phyloP scores from a whole-genome alignment of 2,797 vertebrate species.

The Columba guinea region DNA sequence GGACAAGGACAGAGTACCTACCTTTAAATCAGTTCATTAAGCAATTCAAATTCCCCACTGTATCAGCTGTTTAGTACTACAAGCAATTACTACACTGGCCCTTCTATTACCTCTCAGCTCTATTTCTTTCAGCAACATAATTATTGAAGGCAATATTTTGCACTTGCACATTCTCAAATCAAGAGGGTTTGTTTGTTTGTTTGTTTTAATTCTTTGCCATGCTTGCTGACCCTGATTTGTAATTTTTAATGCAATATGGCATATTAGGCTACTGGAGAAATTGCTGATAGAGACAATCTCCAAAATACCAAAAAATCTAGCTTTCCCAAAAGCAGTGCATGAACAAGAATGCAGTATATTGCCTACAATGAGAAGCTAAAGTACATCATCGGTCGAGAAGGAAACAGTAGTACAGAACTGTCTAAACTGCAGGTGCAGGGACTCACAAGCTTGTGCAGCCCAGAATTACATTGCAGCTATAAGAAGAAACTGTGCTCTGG shows the following conservation, averaged over 20 bases:
- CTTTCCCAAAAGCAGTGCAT: conserved; percentile 25
- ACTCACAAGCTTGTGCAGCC: not conserved
- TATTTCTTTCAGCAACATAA: conserved; percentile 62
- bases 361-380: conserved; percentile 16
- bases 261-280: conserved; percentile 53
- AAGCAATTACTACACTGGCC: conserved; percentile 54
- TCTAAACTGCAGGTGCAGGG: not conserved
- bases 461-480: not conserved
- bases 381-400: conserved; percentile 9
- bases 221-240: conserved; percentile 47
- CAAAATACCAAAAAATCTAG: not conserved
- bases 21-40: conserved; percentile 60
- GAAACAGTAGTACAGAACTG: not conserved
- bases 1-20: not conserved
- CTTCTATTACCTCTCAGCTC: conserved; percentile 49
- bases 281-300: conserved; percentile 1
- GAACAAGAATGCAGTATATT: not conserved
- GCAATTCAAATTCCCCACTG: conserved; percentile 33
- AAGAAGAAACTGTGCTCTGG: not conserved
- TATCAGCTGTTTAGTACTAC: conserved; percentile 59
- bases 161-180: conserved; percentile 49
- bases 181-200: not conserved
- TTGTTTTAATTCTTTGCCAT: conserved; percentile 1
- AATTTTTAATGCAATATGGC: conserved; percentile 58
- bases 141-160: conserved; percentile 36